Evolutionary conservation across 2,888 invertebrate species (phyloP), one percentile per base, ranked within the genome.

Genomic region (Tetrapedia diversipes): DNA sequence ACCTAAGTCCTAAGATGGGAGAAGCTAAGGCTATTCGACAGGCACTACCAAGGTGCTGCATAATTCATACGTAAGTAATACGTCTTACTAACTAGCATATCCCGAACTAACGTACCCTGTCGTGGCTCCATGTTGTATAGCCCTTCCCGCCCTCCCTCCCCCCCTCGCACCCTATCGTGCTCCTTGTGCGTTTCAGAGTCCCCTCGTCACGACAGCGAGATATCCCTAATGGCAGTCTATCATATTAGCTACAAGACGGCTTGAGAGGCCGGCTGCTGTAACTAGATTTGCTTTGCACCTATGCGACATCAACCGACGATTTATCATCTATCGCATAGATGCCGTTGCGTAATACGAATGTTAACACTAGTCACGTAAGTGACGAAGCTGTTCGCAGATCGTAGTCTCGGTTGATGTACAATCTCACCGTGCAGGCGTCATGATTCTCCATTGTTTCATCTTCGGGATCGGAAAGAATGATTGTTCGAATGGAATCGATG

Each of bases 61-160:
- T 90, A 90, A 90, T 90, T 90, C 89, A 90, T 89, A 87, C 81
- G 86, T 86, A 86, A 89, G 90, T 90, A 90, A 90, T 90, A 90
- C 90, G 88, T 90, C 90, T 90, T 89, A 87, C 84, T 86, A 84
- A 80, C 76, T 79, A 79, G 79, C 81, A 66, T 70, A 73, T 76
- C 77, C 83, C 69, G 68, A 82, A 75, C 79, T 77, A 81, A 77
- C 81, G 82, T 76, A 77, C 74, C 73, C 82, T 79, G 79, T 79
- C 84, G 67, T 81, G 76, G 76, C 65, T 61, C 68, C 57, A 45
- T 66, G 76, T 72, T 78, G 71, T 67, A 66, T 60, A 75, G 74
- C 64, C 72, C 59, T 45, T 43, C 63, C 22, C 72, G 27, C 19
- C 47, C 27, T 66, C 24, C 24, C 49, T 59, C n/a, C 74, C 61